Evolutionary conservation across 1,140 invertebrate species (phyloP), one percentile per base, ranked within the genome.

Genomic region (Lamellibrachia luymesi): DNA sequence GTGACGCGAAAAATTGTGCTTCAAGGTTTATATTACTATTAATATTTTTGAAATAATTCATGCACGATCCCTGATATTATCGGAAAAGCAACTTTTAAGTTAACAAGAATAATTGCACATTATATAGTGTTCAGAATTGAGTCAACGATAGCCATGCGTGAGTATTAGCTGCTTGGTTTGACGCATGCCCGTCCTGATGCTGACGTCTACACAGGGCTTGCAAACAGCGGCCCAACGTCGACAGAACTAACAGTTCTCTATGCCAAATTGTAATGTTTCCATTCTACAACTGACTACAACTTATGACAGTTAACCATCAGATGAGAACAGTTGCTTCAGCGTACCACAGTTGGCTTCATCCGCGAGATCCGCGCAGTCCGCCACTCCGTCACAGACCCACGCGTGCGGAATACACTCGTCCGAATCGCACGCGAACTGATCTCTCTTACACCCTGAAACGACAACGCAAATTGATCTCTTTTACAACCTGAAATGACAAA

Each of bases 321-420:
- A 38, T 38, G 38, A 38, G 38, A 38, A 38, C 38, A 38, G 27
- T 91, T 49, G 50, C n/a, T 22, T 27, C 50, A 49, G 49, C 91
- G 49, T 50, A 93, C 92, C 90, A 51, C 93, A 94, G 51, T 98
- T 97, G 2, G 98, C 97, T 96, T 99, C 99, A 96, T 99, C 99
- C 27, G 98, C 98, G 0, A 98, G 98, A 96, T 99, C 98, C 0
- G 98, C 98, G 96, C 98, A 99, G 95, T 99, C 98, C 0, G 98
- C 98, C 96, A 99, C 98, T 0, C 98, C 98, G 95, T 99, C 98
- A 96, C 99, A 99, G 0, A 99, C 96, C 98, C 98, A 99, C 95
- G 98, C 98, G 93, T 97, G 97, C 0, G 98, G 98, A 93, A 99
- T 99, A 96, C 99, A 99, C 51, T 94, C 92, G 10, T 94, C 94